phyloP scores from a whole-genome alignment of 2,113 vertebrate species.

The Gracilinanus agilis region DNA sequence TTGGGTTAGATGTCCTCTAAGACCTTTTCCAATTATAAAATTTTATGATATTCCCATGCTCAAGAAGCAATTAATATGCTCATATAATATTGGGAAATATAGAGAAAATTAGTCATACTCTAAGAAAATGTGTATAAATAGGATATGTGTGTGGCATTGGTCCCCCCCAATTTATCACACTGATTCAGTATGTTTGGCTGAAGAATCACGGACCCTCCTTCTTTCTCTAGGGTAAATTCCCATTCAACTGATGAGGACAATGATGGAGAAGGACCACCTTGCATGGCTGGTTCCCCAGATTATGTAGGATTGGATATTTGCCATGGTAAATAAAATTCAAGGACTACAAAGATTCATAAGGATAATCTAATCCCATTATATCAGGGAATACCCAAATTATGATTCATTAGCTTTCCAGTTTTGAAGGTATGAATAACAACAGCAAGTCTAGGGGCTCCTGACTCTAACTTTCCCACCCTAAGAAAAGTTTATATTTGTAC shows the following conservation, averaged over 20 bases:
- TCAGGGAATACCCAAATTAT: background rate
- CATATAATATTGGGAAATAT: background rate
- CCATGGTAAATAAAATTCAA: background rate
- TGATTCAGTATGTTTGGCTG: background rate
- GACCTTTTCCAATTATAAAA: too few relatives aligned
- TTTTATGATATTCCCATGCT: background rate
- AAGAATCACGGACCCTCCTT: background rate
- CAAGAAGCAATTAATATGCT: background rate
- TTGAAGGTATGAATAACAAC: background rate
- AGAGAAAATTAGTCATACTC: background rate
- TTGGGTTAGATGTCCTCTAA: background rate
- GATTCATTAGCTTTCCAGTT: background rate
- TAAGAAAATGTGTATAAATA: background rate
- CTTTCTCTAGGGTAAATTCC: background rate
- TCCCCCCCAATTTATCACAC: background rate
- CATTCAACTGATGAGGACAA: background rate
- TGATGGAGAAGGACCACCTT: background rate
- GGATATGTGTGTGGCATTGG: background rate
- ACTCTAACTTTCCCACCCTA: slow-evolving; percentile 27
- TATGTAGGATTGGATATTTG: background rate
- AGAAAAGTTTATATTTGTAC: slow-evolving; percentile 34
- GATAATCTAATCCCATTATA: rapidly evolving
- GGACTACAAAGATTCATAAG: background rate
- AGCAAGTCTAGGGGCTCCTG: slow-evolving; percentile 13
- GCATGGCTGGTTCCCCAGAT: background rate